A percentile compares a stretch with the other conserved stretches of the same genome.
phyloP scores from a whole-genome alignment of 2,113 vertebrate species.

The Paratilapia polleni region DNA sequence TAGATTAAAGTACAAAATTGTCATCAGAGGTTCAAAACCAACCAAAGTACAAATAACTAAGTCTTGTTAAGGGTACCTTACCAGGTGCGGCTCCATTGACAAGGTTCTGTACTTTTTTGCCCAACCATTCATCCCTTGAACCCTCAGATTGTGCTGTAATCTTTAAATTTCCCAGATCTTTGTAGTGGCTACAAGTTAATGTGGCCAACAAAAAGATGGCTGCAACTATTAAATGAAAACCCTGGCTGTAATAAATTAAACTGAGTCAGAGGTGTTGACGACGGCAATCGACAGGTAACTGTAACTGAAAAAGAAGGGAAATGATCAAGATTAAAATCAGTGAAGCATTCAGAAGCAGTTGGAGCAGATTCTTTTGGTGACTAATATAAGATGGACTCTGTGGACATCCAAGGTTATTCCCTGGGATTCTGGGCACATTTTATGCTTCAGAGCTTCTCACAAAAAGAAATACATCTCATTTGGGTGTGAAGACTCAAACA shows the following conservation, averaged over 20 bases:
- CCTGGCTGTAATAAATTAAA: not conserved
- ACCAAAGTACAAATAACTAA: not conserved
- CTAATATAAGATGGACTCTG: constrained; percentile 3
- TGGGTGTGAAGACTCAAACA: constrained; percentile 43
- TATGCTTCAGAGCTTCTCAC: constrained; percentile 10
- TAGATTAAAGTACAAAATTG: not conserved
- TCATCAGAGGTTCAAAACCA: not conserved
- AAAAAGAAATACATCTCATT: constrained; percentile 44
- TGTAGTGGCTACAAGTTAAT: not conserved
- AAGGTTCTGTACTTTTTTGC: not conserved
- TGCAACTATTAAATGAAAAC: not conserved
- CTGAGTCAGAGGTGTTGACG: not conserved
- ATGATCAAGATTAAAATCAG: not conserved
- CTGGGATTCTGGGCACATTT: constrained; percentile 18
- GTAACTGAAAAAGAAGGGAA: not conserved
- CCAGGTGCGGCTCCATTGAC: not conserved
- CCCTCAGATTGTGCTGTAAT: not conserved
- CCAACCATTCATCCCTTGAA: not conserved
- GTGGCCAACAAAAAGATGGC: not conserved
- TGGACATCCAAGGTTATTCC: constrained; percentile 14
- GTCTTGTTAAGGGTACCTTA: not conserved
- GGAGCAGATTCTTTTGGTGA: not conserved
- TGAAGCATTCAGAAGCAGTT: constrained; percentile 15
- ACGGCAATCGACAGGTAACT: not conserved
- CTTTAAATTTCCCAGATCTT: not conserved